Evolutionary conservation across 2,113 vertebrate species (phyloP).

Genomic region (Chiloscyllium plagiosum): DNA sequence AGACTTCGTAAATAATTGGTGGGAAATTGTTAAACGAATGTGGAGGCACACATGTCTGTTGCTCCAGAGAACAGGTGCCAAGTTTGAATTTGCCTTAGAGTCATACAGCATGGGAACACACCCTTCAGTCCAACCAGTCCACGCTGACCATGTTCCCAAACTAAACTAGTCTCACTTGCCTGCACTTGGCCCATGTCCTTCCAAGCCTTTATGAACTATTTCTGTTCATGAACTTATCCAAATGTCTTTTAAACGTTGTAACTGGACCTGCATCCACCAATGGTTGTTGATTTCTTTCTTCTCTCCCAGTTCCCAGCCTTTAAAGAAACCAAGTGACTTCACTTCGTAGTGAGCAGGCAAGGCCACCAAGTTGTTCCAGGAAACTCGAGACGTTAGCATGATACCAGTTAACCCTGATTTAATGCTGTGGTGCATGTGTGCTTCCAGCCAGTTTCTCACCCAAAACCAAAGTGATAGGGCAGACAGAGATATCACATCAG

Average conservation of each 20-base stretch:
- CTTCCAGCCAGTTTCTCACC: not conserved
- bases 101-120: no score
- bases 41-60: not conserved
- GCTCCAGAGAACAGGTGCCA: not conserved
- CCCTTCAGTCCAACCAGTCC: no score
- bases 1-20: constrained; percentile 22
- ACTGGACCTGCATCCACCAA: no score
- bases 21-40: not conserved
- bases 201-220: no score
- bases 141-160: no score
- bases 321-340: not conserved
- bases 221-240: no score
- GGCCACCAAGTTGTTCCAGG: not conserved
- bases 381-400: not conserved
- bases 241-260: no score
- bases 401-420: not conserved
- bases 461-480: not conserved
- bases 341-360: not conserved
- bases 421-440: not conserved
- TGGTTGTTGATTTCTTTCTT: not conserved
- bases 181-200: no score
- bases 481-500: not conserved
- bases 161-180: no score
- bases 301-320: not conserved
- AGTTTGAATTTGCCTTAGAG: not conserved